Evolutionary conservation across 1,140 invertebrate species (phyloP).

Genomic region (Apis laboriosa): DNA sequence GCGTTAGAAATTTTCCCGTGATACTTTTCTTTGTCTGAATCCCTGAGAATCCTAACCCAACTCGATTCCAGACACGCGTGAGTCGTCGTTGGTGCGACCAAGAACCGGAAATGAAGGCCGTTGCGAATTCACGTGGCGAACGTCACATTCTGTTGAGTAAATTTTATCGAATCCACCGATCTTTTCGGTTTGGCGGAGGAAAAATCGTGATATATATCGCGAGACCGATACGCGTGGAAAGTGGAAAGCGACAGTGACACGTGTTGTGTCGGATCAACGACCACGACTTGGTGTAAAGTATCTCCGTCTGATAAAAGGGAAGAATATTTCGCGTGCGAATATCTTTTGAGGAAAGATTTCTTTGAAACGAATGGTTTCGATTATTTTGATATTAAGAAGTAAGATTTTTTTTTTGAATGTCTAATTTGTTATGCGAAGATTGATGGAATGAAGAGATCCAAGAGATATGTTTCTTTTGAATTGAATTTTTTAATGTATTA

Average conservation of each 20-base stretch:
- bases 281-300: background rate
- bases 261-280: slow-evolving; percentile 20
- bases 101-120: slow-evolving; percentile 31
- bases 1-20: slow-evolving; percentile 43
- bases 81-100: background rate
- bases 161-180: slow-evolving; percentile 38
- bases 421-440: no score
- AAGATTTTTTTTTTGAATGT: no score
- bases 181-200: background rate
- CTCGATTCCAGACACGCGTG: slow-evolving; percentile 44
- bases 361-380: no score
- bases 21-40: slow-evolving; percentile 47
- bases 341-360: background rate
- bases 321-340: background rate
- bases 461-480: no score
- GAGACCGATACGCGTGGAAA: background rate
- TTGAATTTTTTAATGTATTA: no score
- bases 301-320: background rate
- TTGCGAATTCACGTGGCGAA: slow-evolving; percentile 19
- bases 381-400: no score
- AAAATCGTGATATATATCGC: slow-evolving; percentile 22
- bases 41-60: slow-evolving; percentile 39
- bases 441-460: no score
- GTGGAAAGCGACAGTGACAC: slow-evolving; percentile 11
- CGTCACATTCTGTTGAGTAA: slow-evolving; percentile 37